Percentiles rank a stretch among this genome's conserved stretches.
phyloP scores from a whole-genome alignment of 2,888 invertebrate species.

The Seira ritae region DNA sequence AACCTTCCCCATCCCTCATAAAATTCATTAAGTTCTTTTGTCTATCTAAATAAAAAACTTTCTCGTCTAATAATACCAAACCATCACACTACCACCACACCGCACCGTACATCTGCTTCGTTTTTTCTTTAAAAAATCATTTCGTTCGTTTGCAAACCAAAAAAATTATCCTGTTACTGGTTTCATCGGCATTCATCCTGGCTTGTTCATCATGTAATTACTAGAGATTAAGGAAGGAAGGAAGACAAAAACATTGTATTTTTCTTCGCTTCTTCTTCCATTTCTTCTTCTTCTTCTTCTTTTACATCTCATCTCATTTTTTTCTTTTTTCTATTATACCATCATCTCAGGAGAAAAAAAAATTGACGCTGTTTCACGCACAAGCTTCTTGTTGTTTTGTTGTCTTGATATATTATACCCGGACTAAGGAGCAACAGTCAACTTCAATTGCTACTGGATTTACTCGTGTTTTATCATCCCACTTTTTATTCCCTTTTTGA shows the following conservation, averaged over 20 bases:
- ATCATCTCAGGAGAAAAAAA: constrained; percentile 19
- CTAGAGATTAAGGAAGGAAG: constrained; percentile 39
- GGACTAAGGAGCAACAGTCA: constrained; percentile 53
- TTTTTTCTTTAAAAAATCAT: too few species aligned
- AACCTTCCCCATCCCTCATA: too few species aligned
- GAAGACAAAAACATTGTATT: not conserved
- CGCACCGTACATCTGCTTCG: too few species aligned
- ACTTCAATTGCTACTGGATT: constrained; percentile 64
- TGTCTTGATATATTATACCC: constrained; percentile 30
- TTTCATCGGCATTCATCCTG: not conserved
- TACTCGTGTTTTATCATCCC: constrained; percentile 60
- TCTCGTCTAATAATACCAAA: not conserved
- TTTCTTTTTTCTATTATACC: constrained; percentile 1
- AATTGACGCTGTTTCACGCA: constrained; percentile 44
- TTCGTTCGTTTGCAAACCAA: not conserved
- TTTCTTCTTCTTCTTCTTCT: too few species aligned
- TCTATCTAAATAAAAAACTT: not conserved
- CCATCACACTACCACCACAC: not conserved
- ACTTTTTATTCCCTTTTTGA: constrained; percentile 41
- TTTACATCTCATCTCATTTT: not conserved
- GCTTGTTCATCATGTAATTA: constrained; percentile 25
- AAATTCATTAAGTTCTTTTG: not conserved
- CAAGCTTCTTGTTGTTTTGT: constrained; percentile 41
- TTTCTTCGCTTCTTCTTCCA: not conserved
- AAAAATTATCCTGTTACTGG: not conserved